Conservation (phyloP, 2,113 vertebrate species). For the Bubo bubo region DNA sequence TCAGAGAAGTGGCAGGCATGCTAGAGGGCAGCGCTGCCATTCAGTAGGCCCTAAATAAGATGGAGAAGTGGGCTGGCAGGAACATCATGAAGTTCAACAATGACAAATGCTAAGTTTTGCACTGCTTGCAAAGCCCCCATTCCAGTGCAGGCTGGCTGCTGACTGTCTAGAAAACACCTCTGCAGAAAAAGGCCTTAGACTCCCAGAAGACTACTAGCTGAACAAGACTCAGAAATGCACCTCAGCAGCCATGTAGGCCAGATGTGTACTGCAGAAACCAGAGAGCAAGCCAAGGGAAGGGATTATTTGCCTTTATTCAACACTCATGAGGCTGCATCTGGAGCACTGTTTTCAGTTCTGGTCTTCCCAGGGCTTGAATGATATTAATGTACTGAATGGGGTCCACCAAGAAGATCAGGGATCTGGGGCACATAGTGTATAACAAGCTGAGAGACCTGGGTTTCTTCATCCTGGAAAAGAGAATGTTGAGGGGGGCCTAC, state of each 20-base stretch:
- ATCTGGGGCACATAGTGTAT: background rate
- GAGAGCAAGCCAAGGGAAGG: background rate
- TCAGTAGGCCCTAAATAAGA: background rate
- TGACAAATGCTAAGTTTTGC: background rate
- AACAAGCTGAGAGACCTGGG: background rate
- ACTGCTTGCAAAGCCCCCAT: background rate
- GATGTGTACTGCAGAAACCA: background rate
- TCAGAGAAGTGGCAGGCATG: background rate
- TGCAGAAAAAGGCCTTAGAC: background rate
- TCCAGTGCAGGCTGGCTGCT: background rate
- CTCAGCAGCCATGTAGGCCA: background rate
- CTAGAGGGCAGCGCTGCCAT: background rate
- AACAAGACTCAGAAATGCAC: background rate
- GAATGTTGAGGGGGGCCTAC: background rate
- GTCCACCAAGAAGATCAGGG: background rate
- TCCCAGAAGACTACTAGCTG: background rate
- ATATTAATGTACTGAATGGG: background rate
- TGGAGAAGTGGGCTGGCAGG: background rate
- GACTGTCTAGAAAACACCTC: background rate
- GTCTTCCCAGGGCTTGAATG: background rate
- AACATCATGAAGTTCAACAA: background rate
- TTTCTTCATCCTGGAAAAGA: background rate
- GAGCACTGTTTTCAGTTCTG: background rate
- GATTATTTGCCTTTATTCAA: background rate
- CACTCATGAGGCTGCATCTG: background rate